phyloP scores from a whole-genome alignment of 2,797 vertebrate genomes.

The Smutsia temminckii region DNA sequence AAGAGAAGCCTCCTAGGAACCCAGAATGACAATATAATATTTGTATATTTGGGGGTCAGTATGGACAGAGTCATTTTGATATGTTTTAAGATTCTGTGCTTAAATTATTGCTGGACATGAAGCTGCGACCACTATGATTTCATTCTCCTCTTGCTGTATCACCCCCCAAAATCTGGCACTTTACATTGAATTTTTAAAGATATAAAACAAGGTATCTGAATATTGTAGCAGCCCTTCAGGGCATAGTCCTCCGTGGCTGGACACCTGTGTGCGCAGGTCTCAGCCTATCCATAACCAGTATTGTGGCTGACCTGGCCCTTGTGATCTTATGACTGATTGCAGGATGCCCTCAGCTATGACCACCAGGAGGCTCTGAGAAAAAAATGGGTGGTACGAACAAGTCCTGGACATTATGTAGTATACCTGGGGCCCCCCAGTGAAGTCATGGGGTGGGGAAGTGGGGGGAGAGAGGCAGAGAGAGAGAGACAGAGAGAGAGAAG shows the following conservation, averaged over 20 bases:
- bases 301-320: not conserved
- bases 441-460: too few species aligned
- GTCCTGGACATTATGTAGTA: not conserved
- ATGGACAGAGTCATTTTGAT: not conserved
- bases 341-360: not conserved
- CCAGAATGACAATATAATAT: fast-evolving
- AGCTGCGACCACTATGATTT: not conserved
- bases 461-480: too few species aligned
- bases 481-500: too few species aligned
- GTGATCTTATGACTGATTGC: not conserved
- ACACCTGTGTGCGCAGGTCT: fast-evolving
- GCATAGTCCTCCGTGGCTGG: fast-evolving
- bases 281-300: too few species aligned
- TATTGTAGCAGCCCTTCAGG: too few species aligned
- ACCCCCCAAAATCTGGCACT: not conserved
- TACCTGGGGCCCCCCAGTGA: too few species aligned
- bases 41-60: not conserved
- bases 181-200: not conserved
- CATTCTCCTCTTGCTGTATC: not conserved
- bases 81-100: not conserved
- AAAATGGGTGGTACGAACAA: not conserved
- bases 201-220: not conserved
- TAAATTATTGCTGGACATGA: not conserved
- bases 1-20: not conserved
- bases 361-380: not conserved